Conservation (phyloP, 2,888 invertebrate genomes). For the Acrobasis suavella region DNA sequence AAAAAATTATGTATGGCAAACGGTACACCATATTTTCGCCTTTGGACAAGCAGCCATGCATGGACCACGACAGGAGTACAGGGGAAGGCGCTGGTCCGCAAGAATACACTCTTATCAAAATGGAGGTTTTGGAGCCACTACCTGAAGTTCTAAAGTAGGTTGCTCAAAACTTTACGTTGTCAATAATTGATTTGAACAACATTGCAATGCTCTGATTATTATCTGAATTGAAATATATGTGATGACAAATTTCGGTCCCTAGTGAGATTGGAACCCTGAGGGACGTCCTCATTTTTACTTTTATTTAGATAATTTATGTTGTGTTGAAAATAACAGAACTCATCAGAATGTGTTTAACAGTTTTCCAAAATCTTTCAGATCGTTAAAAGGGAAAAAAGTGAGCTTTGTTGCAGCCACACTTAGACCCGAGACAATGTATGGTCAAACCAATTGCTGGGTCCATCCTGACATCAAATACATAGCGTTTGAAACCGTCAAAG, state of each 20-base stretch:
- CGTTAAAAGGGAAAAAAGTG: constrained; percentile 81
- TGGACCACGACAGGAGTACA: constrained; percentile 98
- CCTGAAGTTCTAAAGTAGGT: constrained; percentile 86
- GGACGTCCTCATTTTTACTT: no score
- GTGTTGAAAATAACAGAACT: no score
- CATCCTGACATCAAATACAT: constrained; percentile 97
- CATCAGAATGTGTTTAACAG: no score
- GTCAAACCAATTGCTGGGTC: constrained; percentile 99
- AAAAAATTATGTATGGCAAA: constrained; percentile 98
- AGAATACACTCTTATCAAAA: constrained; percentile 98
- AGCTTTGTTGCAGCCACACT: constrained; percentile 97
- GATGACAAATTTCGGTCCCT: no score
- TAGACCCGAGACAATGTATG: constrained; percentile 99
- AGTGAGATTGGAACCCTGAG: no score
- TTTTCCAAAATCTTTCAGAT: constrained; percentile 56
- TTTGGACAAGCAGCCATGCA: constrained; percentile 98
- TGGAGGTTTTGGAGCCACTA: constrained; percentile 90
- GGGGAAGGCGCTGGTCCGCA: constrained; percentile 99
- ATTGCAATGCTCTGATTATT: no score
- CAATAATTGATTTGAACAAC: no score
- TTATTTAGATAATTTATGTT: no score
- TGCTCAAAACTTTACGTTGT: background rate
- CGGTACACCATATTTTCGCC: constrained; percentile 98
- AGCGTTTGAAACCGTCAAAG: constrained; percentile 87
- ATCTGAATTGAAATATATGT: no score